phyloP scores from a whole-genome alignment of 53 echinoderm and acorn worm genomes.

The Echinarachnius parma region DNA sequence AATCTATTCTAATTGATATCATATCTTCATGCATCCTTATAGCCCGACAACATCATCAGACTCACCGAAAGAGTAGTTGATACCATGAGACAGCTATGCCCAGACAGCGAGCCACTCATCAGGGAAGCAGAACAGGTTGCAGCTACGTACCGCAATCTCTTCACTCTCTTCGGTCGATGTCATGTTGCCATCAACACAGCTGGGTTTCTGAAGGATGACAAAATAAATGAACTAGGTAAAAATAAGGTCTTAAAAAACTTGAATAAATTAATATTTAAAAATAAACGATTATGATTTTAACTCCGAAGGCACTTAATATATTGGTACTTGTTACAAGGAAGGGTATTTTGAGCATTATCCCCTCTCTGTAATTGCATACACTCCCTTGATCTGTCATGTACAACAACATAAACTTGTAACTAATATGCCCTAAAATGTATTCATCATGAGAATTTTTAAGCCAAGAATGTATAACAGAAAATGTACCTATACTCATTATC shows the following conservation, averaged over 20 bases:
- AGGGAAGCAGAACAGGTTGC: slow-evolving; percentile 5
- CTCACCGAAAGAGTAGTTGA: neutral
- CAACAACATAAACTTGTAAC: too few relatives aligned
- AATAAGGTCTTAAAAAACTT: neutral
- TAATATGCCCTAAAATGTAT: too few relatives aligned
- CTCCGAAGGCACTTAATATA: neutral
- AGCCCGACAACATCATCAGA: neutral
- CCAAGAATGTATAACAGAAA: neutral
- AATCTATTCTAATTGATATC: neutral
- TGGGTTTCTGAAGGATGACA: slow-evolving; percentile 6
- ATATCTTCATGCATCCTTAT: neutral
- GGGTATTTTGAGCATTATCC: neutral
- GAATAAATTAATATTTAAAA: slow-evolving; percentile 3
- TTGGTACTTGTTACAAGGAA: neutral
- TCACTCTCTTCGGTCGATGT: slow-evolving; percentile 3
- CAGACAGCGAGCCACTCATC: neutral
- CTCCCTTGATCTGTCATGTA: neutral
- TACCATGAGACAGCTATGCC: neutral
- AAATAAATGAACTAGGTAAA: slow-evolving; percentile 22
- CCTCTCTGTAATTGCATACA: neutral
- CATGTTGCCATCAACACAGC: neutral
- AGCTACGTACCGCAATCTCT: neutral
- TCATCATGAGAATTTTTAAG: too few relatives aligned
- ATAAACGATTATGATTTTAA: neutral
- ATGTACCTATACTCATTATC: neutral